Evolutionary conservation across 2,113 vertebrate genomes (phyloP), one percentile per base, ranked within the genome.

Genomic region (Rhynchopsitta pachyrhyncha): DNA sequence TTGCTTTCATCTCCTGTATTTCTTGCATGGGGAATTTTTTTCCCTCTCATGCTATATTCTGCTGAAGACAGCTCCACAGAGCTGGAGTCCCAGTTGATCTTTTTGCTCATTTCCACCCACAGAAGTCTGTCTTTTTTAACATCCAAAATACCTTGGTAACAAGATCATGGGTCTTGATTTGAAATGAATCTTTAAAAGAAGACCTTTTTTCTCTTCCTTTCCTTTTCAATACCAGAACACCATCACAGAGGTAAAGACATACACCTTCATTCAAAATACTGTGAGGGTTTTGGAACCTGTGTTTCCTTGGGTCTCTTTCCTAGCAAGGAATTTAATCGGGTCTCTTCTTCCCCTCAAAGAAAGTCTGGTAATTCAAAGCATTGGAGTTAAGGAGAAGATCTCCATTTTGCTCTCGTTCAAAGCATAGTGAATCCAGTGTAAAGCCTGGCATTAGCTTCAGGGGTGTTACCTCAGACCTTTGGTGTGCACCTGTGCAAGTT

Each of bases 61-160:
- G 70, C 75, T 94, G 57, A 93, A 90, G 80, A 82, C 42, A 95
- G 88, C 91, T 95, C 47, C 81, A 57, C 3, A 28, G 64, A 94
- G 69, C 55, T 83, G 73, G 68, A 96, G 60, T 76, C 77, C 89
- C 66, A 52, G 62, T 82, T 96, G 86, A 92, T 97, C 86, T 91
- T 75, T 97, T 83, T 96, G 85, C 91, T 96, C 92, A 4, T 95
- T 94, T 84, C 83, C 94, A 80, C 86, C 89, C 87, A 93, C 91
- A 95, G 70, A 86, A 94, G 84, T 82, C 85, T 95, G 81, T 95
- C 68, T 95, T 96, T 86, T 93, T 84, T 69, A 97, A 93, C 92
- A 94, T 93, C 80, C 84, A 71, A 93, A 92, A 80, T 94, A 83
- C 74, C 92, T 95, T 94, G 79, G 87, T 94, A 95, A 96, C 92